Base-by-base conservation (phyloP, 2,888 invertebrate species). In the Hypsopygia costalis region DNA sequence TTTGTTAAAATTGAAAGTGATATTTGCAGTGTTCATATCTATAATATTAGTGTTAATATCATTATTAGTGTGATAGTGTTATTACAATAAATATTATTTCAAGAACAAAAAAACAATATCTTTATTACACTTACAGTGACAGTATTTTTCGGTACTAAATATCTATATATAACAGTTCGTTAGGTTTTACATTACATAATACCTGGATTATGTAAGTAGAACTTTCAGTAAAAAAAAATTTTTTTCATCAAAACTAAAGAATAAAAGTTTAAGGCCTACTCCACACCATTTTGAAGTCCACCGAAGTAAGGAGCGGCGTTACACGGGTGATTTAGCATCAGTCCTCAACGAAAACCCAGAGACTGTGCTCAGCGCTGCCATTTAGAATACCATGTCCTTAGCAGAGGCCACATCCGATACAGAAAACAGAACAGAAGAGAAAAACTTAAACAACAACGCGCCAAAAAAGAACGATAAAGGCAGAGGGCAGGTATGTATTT, bases 311-410 rank as follows among this genome's bases (percentile, higher is more conserved):
- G 81, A 64, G 79, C 52, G 83, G 62, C 62, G 43, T 49, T 62
- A 62, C 74, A 83, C 82, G 85, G 69, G 58, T 76, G 61, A 69
- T 46, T 69, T 60, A 58, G 54, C 60, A 58, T 60, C 79, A 77
- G 62, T 75, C 58, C 48, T 46, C 50, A 61, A 76, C 71, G 76
- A 81, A 79, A 79, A 79, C 61, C 69, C 63, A 54, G 34, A 46
- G 59, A 64, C 51, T 36, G 42, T 63, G 63, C 55, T 46, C 62
- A 74, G 58, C 52, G 44, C 49, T 50, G 62, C 49, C 85, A 87
- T 77, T 82, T 73, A 67, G 68, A 66, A 71, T 77, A 87, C 47
- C 64, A 73, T 87, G 87, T 87, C 87, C 81, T 64, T 87, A 71
- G 87, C 70, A 35, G 87, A 85, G 76, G 86, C 75, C 49, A 69